Percentiles rank a stretch among this genome's conserved stretches.
Evolutionary conservation across 2,797 vertebrate genomes (phyloP).

Genomic region (Pseudochromis fuscus): DNA sequence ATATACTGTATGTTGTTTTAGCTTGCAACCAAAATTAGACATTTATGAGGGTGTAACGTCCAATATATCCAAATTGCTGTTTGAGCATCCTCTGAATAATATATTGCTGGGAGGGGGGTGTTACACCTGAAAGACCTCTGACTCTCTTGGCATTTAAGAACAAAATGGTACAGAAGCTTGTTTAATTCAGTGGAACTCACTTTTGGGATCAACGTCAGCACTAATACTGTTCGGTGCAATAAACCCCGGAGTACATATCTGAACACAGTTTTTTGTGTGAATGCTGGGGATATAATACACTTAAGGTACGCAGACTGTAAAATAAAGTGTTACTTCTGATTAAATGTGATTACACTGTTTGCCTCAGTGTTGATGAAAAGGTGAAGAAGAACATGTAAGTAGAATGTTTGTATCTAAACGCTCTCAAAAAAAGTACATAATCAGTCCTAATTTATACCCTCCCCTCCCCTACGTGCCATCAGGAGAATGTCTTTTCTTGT

Average conservation of each 20-base stretch:
- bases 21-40: conserved; percentile 34
- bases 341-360: conserved; percentile 61
- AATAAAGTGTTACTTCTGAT: conserved; percentile 76
- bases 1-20: conserved; percentile 3
- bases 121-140: conserved; percentile 22
- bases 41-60: not conserved
- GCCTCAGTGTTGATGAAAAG: conserved; percentile 68
- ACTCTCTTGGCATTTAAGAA: conserved; percentile 38
- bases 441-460: conserved; percentile 39
- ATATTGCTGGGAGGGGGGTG: conserved; percentile 17
- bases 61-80: not conserved
- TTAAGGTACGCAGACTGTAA: conserved; percentile 70
- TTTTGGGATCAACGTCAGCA: conserved; percentile 25
- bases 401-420: conserved; percentile 73
- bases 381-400: conserved; percentile 64
- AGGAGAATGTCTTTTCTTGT: conserved; percentile 70
- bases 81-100: conserved; percentile 6
- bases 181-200: conserved; percentile 24
- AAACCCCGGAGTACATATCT: conserved; percentile 23
- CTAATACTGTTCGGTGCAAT: conserved; percentile 36
- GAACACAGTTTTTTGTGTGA: conserved; percentile 28
- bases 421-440: conserved; percentile 62
- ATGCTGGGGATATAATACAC: conserved; percentile 39
- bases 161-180: not conserved
- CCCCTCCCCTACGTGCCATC: conserved; percentile 63